A percentile compares a stretch with the other conserved stretches of the same genome.
Conservation (phyloP, 2,888 invertebrate species). For the Hipparchia semele region DNA sequence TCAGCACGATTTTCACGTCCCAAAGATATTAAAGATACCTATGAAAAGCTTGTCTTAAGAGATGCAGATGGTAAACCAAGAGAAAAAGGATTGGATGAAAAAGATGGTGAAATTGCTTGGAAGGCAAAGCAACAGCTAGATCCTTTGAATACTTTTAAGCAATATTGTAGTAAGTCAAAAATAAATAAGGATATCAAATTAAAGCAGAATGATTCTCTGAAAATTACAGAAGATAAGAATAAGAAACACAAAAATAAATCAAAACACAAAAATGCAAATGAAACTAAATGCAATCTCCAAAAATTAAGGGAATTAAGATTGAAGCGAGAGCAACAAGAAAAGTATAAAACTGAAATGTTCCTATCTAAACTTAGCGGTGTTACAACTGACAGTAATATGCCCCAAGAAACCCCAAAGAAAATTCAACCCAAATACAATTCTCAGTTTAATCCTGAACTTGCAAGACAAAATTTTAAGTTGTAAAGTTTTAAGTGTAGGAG, state of each 20-base stretch:
- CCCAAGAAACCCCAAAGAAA: constrained; percentile 49
- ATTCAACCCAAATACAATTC: constrained; percentile 95
- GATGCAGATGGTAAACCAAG: constrained; percentile 74
- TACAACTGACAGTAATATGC: constrained; percentile 39
- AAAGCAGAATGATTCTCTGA: constrained; percentile 44
- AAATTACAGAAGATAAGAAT: constrained; percentile 53
- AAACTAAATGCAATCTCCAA: constrained; percentile 78
- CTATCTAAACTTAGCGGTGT: constrained; percentile 85
- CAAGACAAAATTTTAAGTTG: constrained; percentile 88
- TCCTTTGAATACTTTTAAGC: constrained; percentile 88
- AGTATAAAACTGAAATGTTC: constrained; percentile 86
- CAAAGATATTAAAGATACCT: constrained; percentile 69
- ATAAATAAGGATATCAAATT: constrained; percentile 36
- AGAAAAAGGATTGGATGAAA: constrained; percentile 59
- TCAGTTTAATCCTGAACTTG: constrained; percentile 96
- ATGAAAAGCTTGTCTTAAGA: constrained; percentile 72
- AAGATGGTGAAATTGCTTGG: constrained; percentile 84
- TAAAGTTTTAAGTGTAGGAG: constrained; percentile 25
- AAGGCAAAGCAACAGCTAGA: constrained; percentile 87
- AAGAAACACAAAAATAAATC: constrained; percentile 51
- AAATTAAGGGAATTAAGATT: constrained; percentile 90
- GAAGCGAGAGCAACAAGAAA: constrained; percentile 91
- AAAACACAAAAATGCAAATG: constrained; percentile 50
- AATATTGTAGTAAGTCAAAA: constrained; percentile 58
- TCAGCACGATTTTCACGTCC: constrained; percentile 66